Percentiles rank a stretch among this genome's conserved stretches.
Evolutionary conservation across 2,113 vertebrate species (phyloP).

Genomic region (Phyllostomus discolor): DNA sequence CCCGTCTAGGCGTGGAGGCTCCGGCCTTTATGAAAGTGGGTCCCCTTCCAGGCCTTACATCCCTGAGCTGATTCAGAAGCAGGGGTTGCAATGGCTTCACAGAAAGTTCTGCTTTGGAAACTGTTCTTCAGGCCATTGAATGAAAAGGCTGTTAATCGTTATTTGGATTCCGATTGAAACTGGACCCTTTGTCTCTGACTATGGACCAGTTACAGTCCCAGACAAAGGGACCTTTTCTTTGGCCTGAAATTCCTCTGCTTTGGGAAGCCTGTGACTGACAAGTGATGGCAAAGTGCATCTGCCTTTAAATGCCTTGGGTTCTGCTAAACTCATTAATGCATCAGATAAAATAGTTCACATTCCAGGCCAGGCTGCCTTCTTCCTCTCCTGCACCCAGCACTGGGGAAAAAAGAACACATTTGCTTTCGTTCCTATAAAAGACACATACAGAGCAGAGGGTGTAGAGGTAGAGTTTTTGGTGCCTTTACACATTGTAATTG

Average conservation of each 20-base stretch:
- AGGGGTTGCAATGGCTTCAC: constrained; percentile 15
- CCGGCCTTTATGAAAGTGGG: not conserved
- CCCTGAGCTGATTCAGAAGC: constrained; percentile 40
- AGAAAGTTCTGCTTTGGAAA: constrained; percentile 39
- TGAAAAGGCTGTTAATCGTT: constrained; percentile 79
- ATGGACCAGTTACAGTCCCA: constrained; percentile 77
- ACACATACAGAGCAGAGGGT: constrained; percentile 41
- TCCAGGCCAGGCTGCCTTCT: constrained; percentile 72
- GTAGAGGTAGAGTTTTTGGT: constrained; percentile 47
- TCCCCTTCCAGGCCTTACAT: not conserved
- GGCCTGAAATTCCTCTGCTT: constrained; percentile 79
- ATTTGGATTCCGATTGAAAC: constrained; percentile 83
- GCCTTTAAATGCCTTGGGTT: constrained; percentile 80
- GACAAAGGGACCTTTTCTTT: constrained; percentile 83
- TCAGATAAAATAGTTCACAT: constrained; percentile 85
- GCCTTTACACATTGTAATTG: not conserved
- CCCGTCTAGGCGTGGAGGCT: fast-evolving
- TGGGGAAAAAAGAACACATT: constrained; percentile 73
- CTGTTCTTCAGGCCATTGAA: constrained; percentile 55
- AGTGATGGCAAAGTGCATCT: constrained; percentile 85
- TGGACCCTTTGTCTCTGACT: constrained; percentile 81
- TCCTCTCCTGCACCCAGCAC: constrained; percentile 75
- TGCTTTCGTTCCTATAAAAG: constrained; percentile 75
- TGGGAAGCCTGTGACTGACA: constrained; percentile 81
- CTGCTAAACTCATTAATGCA: constrained; percentile 82